Conservation (phyloP, 2,113 vertebrate species). For the Synodontis membranacea region DNA sequence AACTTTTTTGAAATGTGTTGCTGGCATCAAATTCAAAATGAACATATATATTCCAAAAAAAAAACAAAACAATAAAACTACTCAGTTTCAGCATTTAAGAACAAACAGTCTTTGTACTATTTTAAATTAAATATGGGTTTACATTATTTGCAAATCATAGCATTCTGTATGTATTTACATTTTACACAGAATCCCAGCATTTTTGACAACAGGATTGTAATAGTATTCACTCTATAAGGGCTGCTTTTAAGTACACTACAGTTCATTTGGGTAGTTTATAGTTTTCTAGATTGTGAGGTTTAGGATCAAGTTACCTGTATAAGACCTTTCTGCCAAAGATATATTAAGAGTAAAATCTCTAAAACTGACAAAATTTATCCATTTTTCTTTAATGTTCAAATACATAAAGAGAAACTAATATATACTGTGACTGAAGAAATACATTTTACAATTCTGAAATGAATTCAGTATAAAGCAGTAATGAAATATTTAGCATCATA, state of each 20-base stretch:
- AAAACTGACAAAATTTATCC: too few species aligned
- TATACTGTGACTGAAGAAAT: background rate
- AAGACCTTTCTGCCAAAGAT: background rate
- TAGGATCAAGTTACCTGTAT: background rate
- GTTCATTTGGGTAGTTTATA: background rate
- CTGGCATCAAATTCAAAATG: too few species aligned
- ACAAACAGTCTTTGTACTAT: too few species aligned
- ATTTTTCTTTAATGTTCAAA: background rate
- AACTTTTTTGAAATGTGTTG: too few species aligned
- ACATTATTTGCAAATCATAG: too few species aligned
- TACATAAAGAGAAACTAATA: background rate
- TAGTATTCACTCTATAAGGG: background rate
- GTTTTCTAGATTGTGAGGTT: background rate
- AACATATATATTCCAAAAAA: too few species aligned
- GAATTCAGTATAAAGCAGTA: background rate
- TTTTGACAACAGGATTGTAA: too few species aligned
- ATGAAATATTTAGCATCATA: background rate
- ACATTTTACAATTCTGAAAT: background rate
- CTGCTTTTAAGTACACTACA: background rate
- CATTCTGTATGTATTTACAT: too few species aligned
- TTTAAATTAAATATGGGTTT: too few species aligned
- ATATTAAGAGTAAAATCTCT: background rate
- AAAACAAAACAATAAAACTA: too few species aligned
- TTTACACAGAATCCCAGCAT: too few species aligned
- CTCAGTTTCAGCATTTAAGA: too few species aligned